These are phyloP conservation scores for Lontra canadensis DNA, from an alignment of 2,113 vertebrate genomes.

Conservation along the genomic window DNA sequence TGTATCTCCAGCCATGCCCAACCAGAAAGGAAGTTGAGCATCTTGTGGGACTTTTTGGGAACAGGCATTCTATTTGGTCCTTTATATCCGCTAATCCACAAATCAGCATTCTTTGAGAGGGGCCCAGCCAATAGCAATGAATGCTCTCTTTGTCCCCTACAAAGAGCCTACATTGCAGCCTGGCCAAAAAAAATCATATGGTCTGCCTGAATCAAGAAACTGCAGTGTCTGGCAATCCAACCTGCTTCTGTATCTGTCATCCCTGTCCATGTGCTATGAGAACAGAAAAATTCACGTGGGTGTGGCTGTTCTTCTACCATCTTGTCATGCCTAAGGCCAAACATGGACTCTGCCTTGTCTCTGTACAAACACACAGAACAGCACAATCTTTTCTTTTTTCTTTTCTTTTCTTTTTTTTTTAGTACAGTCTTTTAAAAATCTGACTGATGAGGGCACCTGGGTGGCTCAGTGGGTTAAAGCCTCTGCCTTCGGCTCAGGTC, in stretches of 20 bases:
- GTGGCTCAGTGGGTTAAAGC: too few species aligned
- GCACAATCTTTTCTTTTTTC: not conserved
- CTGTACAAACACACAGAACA: not conserved
- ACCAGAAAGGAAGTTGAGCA: not conserved
- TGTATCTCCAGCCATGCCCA: not conserved
- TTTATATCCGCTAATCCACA: slow-evolving; percentile 1
- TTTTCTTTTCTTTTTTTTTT: not conserved
- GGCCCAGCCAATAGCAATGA: slow-evolving; percentile 1
- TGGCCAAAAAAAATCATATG: not conserved
- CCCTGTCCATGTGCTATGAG: not conserved
- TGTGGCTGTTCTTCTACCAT: not conserved
- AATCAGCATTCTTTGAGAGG: slow-evolving; percentile 38
- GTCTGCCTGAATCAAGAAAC: slow-evolving; percentile 1
- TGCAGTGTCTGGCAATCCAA: not conserved
- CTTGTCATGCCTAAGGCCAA: not conserved
- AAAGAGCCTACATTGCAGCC: not conserved
- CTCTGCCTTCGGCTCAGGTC: too few species aligned
- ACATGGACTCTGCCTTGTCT: not conserved
- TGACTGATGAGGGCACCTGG: not conserved
- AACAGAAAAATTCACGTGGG: not conserved
- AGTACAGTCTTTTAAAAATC: not conserved
- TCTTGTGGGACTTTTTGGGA: not conserved
- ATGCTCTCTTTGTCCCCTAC: slow-evolving; percentile 15
- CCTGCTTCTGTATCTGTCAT: not conserved
- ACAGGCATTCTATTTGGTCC: not conserved